Evolutionary conservation across 2,113 vertebrate species (phyloP).

Genomic region (Leptobrachium ailaonicum): DNA sequence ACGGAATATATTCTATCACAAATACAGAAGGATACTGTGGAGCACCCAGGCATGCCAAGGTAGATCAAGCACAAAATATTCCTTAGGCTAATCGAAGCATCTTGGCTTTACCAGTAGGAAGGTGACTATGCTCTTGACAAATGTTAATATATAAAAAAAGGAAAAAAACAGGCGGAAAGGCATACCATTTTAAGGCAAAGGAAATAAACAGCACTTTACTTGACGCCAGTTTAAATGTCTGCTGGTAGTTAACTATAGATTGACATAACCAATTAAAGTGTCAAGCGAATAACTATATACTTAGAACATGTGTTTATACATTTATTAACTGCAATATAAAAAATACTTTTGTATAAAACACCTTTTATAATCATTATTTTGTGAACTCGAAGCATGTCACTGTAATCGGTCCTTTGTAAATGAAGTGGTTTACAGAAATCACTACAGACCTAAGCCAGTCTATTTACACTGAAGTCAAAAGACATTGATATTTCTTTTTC

Average conservation of each 20-base stretch:
- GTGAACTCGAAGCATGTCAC: too few relatives aligned
- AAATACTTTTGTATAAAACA: too few relatives aligned
- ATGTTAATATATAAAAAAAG: conserved; percentile 18
- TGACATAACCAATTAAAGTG: too few relatives aligned
- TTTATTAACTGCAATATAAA: too few relatives aligned
- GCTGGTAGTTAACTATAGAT: not conserved
- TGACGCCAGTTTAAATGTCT: not conserved
- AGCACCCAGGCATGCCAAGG: conserved; percentile 25
- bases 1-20: conserved; percentile 11
- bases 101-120: conserved; percentile 42
- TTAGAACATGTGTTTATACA: too few relatives aligned
- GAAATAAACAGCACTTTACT: not conserved
- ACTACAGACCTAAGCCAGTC: too few relatives aligned
- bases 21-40: not conserved
- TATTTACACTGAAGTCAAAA: too few relatives aligned
- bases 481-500: too few relatives aligned
- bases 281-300: too few relatives aligned
- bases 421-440: too few relatives aligned
- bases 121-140: conserved; percentile 41
- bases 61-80: conserved; percentile 36
- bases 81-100: conserved; percentile 40
- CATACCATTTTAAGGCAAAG: not conserved
- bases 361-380: too few relatives aligned
- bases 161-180: not conserved
- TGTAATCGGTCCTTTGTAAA: too few relatives aligned